Percentiles rank a stretch among this genome's conserved stretches.
phyloP scores from a whole-genome alignment of 2,888 invertebrate genomes.

The Hirtodrosophila histrioides region DNA sequence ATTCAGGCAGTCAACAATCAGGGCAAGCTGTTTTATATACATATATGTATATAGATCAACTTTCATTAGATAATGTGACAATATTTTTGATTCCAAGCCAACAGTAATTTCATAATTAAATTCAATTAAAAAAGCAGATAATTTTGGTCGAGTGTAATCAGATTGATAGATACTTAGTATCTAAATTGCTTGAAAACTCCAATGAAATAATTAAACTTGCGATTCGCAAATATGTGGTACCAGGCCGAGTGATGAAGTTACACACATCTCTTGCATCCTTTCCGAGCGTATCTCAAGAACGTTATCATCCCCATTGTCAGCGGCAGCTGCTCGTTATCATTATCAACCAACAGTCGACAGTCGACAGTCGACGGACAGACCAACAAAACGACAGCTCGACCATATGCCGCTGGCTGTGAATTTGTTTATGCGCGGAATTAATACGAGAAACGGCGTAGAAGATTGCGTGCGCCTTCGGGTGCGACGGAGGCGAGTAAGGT shows the following conservation, averaged over 20 bases:
- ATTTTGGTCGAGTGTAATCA: too few relatives aligned
- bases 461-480: background rate
- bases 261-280: constrained; percentile 16
- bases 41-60: too few relatives aligned
- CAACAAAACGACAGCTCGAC: constrained; percentile 8
- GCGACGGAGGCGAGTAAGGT: background rate
- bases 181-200: constrained; percentile 1
- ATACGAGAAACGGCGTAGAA: constrained; percentile 25
- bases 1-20: too few relatives aligned
- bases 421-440: constrained; percentile 59
- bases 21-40: too few relatives aligned
- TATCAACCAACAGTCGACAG: constrained; percentile 20
- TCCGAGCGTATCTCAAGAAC: constrained; percentile 12
- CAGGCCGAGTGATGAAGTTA: constrained; percentile 1
- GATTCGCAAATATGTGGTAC: too few relatives aligned
- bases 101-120: too few relatives aligned
- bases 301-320: constrained; percentile 17
- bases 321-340: constrained; percentile 50
- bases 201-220: constrained; percentile 25
- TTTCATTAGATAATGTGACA: too few relatives aligned
- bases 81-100: too few relatives aligned
- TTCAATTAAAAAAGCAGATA: too few relatives aligned
- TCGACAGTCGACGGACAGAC: background rate
- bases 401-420: constrained; percentile 55
- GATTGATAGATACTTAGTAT: too few relatives aligned